Percentiles rank a stretch among this genome's conserved stretches.
Conservation (phyloP, 2,888 invertebrate species). For the Kuschelorhynchus macadamiae region DNA sequence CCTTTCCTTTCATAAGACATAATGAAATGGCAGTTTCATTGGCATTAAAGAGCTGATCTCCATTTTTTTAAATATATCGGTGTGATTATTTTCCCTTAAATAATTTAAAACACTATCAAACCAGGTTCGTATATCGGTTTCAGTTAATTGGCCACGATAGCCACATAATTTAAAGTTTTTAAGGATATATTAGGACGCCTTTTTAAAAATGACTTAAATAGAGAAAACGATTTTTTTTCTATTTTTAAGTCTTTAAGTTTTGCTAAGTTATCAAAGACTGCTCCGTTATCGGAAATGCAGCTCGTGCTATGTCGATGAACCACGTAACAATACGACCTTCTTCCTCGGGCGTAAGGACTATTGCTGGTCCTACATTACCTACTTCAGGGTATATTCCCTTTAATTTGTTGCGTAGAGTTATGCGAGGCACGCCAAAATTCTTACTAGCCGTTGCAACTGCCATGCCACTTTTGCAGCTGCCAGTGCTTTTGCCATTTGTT, state of each 20-base stretch:
- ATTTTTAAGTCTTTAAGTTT: too few species aligned
- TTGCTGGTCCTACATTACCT: too few species aligned
- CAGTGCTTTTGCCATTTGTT: background rate
- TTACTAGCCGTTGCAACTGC: background rate
- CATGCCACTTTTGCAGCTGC: background rate
- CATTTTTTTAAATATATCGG: constrained; percentile 32
- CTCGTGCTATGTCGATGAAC: too few species aligned
- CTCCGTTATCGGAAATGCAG: too few species aligned
- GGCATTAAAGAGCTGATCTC: constrained; percentile 49
- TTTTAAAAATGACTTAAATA: too few species aligned
- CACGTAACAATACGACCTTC: too few species aligned
- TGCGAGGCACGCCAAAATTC: too few species aligned
- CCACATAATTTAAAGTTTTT: constrained; percentile 15
- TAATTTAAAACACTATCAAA: constrained; percentile 50
- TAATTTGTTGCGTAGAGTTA: too few species aligned
- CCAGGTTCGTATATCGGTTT: constrained; percentile 54
- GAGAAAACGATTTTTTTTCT: too few species aligned
- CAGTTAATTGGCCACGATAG: constrained; percentile 48
- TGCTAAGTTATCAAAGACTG: too few species aligned
- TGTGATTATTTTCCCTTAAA: constrained; percentile 49
- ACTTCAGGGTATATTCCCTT: too few species aligned
- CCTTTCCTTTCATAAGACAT: constrained; percentile 52
- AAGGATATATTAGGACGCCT: constrained; percentile 9
- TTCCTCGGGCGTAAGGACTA: too few species aligned
- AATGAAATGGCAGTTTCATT: constrained; percentile 54